These are phyloP conservation scores for Euthynnus affinis DNA, from an alignment of 2,797 vertebrate genomes.

Conservation along the genomic window DNA sequence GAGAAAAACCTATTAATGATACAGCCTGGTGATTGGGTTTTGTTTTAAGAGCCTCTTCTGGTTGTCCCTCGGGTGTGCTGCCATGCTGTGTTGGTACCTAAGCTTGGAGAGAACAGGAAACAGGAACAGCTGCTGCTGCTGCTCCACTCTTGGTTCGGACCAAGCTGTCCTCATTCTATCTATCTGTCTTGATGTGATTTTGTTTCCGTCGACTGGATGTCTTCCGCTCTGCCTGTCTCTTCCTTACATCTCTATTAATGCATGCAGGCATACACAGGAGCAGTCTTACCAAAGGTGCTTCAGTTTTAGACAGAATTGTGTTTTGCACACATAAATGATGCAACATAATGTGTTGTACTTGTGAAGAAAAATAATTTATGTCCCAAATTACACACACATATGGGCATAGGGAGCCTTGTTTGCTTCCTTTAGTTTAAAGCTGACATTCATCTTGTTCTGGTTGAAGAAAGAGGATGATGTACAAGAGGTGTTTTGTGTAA, in stretches of 20 bases:
- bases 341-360: background rate
- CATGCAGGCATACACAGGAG: constrained; percentile 12
- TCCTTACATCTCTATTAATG: constrained; percentile 27
- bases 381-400: background rate
- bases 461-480: constrained; percentile 19
- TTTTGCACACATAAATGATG: background rate
- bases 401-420: background rate
- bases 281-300: constrained; percentile 9
- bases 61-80: constrained; percentile 68
- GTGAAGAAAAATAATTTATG: background rate
- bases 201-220: constrained; percentile 38
- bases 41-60: constrained; percentile 73
- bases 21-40: constrained; percentile 68
- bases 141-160: constrained; percentile 59
- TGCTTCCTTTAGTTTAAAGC: constrained; percentile 5
- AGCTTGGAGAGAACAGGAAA: constrained; percentile 67
- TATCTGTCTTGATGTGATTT: constrained; percentile 57
- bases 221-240: constrained; percentile 16
- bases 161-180: constrained; percentile 78
- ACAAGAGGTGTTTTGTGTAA: background rate
- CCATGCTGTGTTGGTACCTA: constrained; percentile 64
- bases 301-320: background rate
- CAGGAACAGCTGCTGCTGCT: constrained; percentile 77
- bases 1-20: constrained; percentile 72
- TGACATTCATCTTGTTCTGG: constrained; percentile 11